Evolutionary conservation across 2,797 vertebrate species (phyloP).

Genomic region (Argentina silus): DNA sequence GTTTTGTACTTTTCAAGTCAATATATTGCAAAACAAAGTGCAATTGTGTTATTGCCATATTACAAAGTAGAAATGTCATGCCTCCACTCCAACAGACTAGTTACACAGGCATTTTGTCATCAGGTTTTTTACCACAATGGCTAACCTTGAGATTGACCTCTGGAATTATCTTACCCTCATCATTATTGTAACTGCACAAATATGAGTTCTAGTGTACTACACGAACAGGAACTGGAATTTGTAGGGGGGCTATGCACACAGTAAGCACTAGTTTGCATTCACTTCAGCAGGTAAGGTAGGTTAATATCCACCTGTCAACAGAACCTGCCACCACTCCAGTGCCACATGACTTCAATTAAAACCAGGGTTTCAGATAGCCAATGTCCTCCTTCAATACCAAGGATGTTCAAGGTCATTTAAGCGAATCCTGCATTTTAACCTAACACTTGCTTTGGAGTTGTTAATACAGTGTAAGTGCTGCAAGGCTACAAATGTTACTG

Average conservation of each 20-base stretch:
- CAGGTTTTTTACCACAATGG: too few species aligned
- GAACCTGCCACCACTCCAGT: constrained; percentile 74
- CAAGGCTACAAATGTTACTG: background rate
- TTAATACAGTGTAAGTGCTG: background rate
- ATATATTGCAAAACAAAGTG: too few species aligned
- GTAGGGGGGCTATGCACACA: background rate
- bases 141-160: too few species aligned
- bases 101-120: too few species aligned
- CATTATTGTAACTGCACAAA: too few species aligned
- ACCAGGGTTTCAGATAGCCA: constrained; percentile 47
- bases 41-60: too few species aligned
- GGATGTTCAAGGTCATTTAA: constrained; percentile 67
- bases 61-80: too few species aligned
- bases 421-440: constrained; percentile 20
- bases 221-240: background rate
- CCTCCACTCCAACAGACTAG: too few species aligned
- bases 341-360: constrained; percentile 69
- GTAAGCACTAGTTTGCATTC: background rate
- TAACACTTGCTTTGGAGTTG: background rate
- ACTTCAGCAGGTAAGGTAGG: background rate
- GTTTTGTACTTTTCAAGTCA: too few species aligned
- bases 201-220: background rate
- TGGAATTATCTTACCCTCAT: too few species aligned
- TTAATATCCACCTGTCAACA: constrained; percentile 77
- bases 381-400: constrained; percentile 56